phyloP scores from a whole-genome alignment of 2,797 vertebrate species.

The Microctenopoma lineatum region DNA sequence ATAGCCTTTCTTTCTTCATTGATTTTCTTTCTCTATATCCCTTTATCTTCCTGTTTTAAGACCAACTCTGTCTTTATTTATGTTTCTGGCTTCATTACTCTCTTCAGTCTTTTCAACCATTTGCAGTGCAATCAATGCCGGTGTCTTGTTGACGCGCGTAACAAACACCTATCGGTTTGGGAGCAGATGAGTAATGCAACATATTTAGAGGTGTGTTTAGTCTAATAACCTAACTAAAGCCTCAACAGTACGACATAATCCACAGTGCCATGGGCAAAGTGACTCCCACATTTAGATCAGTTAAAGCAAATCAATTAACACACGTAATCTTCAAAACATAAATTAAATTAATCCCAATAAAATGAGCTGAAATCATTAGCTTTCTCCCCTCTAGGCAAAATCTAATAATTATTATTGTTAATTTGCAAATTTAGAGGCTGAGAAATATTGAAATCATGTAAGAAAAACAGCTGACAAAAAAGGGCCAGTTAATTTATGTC shows the following conservation, averaged over 20 bases:
- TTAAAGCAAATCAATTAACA: constrained; percentile 64
- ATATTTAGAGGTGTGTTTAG: constrained; percentile 25
- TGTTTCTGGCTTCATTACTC: constrained; percentile 39
- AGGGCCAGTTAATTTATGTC: constrained; percentile 43
- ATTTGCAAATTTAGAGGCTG: constrained; percentile 57
- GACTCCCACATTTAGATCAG: constrained; percentile 52
- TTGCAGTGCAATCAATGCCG: constrained; percentile 67
- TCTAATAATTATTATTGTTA: constrained; percentile 62
- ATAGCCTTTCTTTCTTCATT: constrained; percentile 64
- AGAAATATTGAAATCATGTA: constrained; percentile 52
- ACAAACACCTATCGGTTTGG: constrained; percentile 56
- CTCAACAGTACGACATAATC: constrained; percentile 34
- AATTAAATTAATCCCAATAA: constrained; percentile 62
- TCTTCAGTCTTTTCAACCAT: constrained; percentile 69
- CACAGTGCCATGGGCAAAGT: constrained; percentile 41
- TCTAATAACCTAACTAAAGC: constrained; percentile 25
- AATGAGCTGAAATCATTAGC: constrained; percentile 59
- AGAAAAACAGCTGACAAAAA: constrained; percentile 44
- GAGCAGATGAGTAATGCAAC: constrained; percentile 46
- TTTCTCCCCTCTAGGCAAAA: constrained; percentile 43
- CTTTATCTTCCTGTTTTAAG: constrained; percentile 51
- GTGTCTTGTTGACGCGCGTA: constrained; percentile 56
- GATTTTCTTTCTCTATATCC: constrained; percentile 44
- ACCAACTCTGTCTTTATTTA: constrained; percentile 56
- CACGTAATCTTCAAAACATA: constrained; percentile 57